Evolutionary conservation across 1,140 invertebrate genomes (phyloP).

Genomic region (Heliconius himera): DNA sequence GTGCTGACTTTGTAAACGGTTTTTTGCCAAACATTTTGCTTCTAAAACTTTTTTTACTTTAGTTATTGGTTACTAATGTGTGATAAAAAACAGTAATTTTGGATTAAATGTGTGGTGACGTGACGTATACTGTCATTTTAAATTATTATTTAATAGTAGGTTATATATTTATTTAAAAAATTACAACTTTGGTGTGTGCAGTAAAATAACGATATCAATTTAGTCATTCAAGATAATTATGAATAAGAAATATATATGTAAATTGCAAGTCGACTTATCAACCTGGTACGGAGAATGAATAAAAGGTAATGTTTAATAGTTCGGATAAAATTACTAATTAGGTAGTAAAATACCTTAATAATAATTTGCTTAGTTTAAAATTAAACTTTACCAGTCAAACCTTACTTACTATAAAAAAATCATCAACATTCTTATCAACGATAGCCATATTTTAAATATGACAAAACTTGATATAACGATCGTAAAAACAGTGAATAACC

Average conservation of each 20-base stretch:
- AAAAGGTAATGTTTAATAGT: no score
- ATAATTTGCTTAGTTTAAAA: neutral
- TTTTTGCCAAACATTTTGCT: slow-evolving; percentile 57
- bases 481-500: slow-evolving; percentile 1
- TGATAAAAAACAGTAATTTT: slow-evolving; percentile 58
- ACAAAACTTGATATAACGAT: neutral
- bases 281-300: no score
- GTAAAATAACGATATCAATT: neutral
- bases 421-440: no score
- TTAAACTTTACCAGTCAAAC: neutral
- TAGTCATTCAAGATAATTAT: no score
- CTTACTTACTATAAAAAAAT: no score
- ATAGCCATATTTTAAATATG: neutral
- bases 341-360: neutral
- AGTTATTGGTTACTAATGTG: slow-evolving; percentile 40
- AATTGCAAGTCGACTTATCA: no score
- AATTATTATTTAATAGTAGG: neutral
- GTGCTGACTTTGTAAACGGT: slow-evolving; percentile 44
- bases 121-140: neutral
- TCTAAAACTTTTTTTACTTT: slow-evolving; percentile 47
- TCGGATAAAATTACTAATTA: neutral
- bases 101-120: slow-evolving; percentile 14
- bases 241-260: no score
- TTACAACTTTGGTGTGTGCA: neutral
- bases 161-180: neutral